phyloP scores from a whole-genome alignment of 2,888 invertebrate species.

The Eupithecia abbreviata region DNA sequence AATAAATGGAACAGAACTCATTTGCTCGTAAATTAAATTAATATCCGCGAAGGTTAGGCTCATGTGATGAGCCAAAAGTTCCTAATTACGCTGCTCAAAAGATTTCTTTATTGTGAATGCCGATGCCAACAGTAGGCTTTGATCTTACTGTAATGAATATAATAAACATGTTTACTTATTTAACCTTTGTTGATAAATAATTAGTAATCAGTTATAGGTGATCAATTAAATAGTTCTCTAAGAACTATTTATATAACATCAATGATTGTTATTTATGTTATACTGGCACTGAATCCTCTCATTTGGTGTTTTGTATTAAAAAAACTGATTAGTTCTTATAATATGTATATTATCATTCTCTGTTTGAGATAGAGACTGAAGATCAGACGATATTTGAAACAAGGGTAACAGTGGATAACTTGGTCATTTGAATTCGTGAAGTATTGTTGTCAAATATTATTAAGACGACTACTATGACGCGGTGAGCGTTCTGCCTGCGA shows the following conservation, averaged over 20 bases:
- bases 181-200: background rate
- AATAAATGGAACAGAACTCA: constrained; percentile 58
- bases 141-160: constrained; percentile 66
- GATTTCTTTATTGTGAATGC: constrained; percentile 61
- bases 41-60: constrained; percentile 57
- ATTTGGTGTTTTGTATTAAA: constrained; percentile 35
- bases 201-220: background rate
- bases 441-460: background rate
- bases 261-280: constrained; percentile 32
- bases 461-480: too few relatives aligned
- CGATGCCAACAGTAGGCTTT: constrained; percentile 68
- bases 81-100: constrained; percentile 53
- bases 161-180: constrained; percentile 31
- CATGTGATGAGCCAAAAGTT: constrained; percentile 55
- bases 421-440: background rate
- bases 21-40: constrained; percentile 59
- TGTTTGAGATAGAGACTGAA: background rate
- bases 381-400: background rate
- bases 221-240: background rate
- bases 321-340: too few relatives aligned
- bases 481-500: too few relatives aligned
- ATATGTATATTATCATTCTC: too few relatives aligned
- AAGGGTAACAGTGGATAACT: background rate
- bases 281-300: constrained; percentile 62
- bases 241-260: background rate